Evolutionary conservation across 2,113 vertebrate species (phyloP).

Genomic region (Austrofundulus limnaeus): DNA sequence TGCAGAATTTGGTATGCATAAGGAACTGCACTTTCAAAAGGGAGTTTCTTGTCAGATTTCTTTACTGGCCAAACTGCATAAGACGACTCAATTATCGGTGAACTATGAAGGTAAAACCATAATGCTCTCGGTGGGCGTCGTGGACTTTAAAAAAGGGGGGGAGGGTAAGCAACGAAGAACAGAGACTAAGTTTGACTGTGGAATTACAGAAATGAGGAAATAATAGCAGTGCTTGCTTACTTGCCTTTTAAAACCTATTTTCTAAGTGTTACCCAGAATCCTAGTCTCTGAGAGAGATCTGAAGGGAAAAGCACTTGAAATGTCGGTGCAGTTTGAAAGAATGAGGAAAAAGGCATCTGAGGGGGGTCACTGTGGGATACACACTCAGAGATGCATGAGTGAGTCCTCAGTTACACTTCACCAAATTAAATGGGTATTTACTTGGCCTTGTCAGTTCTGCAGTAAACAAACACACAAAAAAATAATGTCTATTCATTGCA

Average conservation of each 20-base stretch:
- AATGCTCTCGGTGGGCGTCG: conserved; percentile 48
- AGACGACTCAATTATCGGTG: conserved; percentile 58
- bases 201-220: conserved; percentile 33
- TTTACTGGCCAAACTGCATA: conserved; percentile 33
- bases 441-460: conserved; percentile 51
- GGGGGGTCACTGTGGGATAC: conserved; percentile 33
- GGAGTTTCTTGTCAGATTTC: conserved; percentile 40
- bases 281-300: conserved; percentile 27
- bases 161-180: conserved; percentile 36
- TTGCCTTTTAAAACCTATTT: conserved; percentile 36
- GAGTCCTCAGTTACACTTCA: conserved; percentile 58
- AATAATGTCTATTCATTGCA: conserved; percentile 10
- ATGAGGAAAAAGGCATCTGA: conserved; percentile 18
- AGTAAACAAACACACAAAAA: conserved; percentile 8
- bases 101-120: conserved; percentile 58
- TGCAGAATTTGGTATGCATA: conserved; percentile 31
- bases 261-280: conserved; percentile 23
- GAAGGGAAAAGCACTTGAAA: conserved; percentile 20
- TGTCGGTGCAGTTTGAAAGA: conserved; percentile 37
- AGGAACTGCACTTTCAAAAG: conserved; percentile 51
- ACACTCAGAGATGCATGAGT: conserved; percentile 35
- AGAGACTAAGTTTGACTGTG: conserved; percentile 32
- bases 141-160: conserved; percentile 53
- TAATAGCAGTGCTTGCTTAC: conserved; percentile 10
- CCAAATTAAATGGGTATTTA: conserved; percentile 52